These are phyloP conservation scores for Taphrorychus bicolor DNA, from an alignment of 2,888 invertebrate genomes.

Conservation along the genomic window DNA sequence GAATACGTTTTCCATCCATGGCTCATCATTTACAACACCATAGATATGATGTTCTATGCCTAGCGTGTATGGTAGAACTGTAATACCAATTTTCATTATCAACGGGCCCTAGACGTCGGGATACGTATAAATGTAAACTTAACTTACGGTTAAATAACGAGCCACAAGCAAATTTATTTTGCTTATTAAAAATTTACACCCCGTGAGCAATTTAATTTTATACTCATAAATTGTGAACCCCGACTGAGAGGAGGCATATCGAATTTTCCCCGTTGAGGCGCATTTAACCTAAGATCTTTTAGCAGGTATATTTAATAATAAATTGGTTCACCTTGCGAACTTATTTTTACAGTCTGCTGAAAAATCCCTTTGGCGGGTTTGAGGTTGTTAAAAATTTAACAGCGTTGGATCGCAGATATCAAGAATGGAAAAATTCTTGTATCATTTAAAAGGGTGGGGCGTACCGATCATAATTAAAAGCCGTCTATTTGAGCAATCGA, in stretches of 20 bases:
- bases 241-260: background rate
- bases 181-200: slow-evolving; percentile 1
- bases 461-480: background rate
- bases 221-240: slow-evolving; percentile 3
- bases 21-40: no score
- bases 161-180: slow-evolving; percentile 12
- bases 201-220: background rate
- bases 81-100: no score
- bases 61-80: no score
- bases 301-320: background rate
- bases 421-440: background rate
- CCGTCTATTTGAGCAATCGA: background rate
- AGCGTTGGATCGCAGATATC: no score
- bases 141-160: no score
- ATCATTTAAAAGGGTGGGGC: background rate
- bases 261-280: background rate
- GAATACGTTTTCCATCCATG: no score
- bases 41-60: no score
- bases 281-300: background rate
- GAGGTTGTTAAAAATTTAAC: no score
- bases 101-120: no score
- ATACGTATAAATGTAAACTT: no score
- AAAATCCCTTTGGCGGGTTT: no score
- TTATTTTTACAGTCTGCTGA: no score
- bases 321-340: background rate